Base-by-base conservation (phyloP, 2,888 invertebrate genomes). In the Acanthosoma haemorrhoidale region DNA sequence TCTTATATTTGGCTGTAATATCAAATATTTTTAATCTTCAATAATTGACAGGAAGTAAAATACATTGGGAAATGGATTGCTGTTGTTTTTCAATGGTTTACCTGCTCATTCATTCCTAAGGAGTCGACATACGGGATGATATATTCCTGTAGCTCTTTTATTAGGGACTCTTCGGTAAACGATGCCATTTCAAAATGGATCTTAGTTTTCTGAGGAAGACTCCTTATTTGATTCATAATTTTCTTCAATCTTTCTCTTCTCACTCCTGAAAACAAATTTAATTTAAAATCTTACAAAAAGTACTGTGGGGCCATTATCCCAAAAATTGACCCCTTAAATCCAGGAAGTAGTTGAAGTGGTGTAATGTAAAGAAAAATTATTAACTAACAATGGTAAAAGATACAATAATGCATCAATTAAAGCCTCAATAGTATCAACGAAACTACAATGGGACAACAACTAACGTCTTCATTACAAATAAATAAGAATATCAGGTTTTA, bases 111-210 rank as follows among this genome's bases (percentile, higher is more conserved):
- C 91, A 92, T 92, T 3, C 93, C 93, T 3, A 92, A 82, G 0
- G 92, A 92, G 78, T 93, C 91, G 0, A 89, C 85, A 77, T 85
- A 87, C 0, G 90, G 89, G 72, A 92, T 81, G 0, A 93, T 84
- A 75, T 85, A 83, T 4, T 86, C 83, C 0, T 86, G 84, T 0
- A 93, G 79, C 59, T 89, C 86, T 68, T 83, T 81, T 9, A 93
- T 79, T 9, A 92, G 81, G 57, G 84, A 83, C 67, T 87, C 82
- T 77, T 93, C 92, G 0, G 88, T 87, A 76, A 90, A 92, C 61
- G 92, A 92, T 4, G 92, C 93, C 89, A 93, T 88, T 80, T 93
- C 93, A 78, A 93, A 93, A 78, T 93, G 92, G 58, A 90, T 83
- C 74, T 86, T 80, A 2, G 90, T 90, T 8, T 82, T 79, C 11